These are phyloP conservation scores for Saccostrea echinata DNA, from an alignment of 1,140 invertebrate species.

Conservation along the genomic window DNA sequence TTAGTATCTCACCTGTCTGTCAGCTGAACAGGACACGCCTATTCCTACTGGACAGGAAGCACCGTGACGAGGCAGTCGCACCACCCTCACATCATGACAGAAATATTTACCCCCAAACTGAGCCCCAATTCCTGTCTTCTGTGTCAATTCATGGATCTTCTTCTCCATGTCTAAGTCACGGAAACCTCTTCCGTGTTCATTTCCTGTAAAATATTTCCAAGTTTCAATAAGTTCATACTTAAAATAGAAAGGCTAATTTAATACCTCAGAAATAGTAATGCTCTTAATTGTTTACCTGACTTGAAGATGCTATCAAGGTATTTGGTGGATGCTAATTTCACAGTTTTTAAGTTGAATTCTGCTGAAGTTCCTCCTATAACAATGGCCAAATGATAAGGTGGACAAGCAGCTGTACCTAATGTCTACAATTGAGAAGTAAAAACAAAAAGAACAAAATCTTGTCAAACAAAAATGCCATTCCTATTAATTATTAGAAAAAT, in stretches of 20 bases:
- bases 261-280: no score
- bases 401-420: constrained; percentile 80
- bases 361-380: constrained; percentile 80
- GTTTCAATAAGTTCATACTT: no score
- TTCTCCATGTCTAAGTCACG: constrained; percentile 77
- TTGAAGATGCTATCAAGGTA: constrained; percentile 76
- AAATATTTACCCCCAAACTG: constrained; percentile 81
- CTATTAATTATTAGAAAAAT: no score
- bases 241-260: no score
- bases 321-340: constrained; percentile 79
- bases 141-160: constrained; percentile 77
- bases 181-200: constrained; percentile 79
- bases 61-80: constrained; percentile 79
- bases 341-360: constrained; percentile 79
- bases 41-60: constrained; percentile 80
- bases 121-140: constrained; percentile 78
- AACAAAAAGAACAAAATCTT: no score
- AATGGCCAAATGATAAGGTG: constrained; percentile 80
- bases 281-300: background rate
- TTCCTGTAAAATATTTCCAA: constrained; percentile 68
- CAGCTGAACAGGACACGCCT: constrained; percentile 80
- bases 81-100: constrained; percentile 80
- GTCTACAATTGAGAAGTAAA: constrained; percentile 69
- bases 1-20: constrained; percentile 75
- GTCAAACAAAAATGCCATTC: no score